These are phyloP conservation scores for Pangasius krempfi DNA, from an alignment of 2,797 vertebrate species.

Conservation along the genomic window DNA sequence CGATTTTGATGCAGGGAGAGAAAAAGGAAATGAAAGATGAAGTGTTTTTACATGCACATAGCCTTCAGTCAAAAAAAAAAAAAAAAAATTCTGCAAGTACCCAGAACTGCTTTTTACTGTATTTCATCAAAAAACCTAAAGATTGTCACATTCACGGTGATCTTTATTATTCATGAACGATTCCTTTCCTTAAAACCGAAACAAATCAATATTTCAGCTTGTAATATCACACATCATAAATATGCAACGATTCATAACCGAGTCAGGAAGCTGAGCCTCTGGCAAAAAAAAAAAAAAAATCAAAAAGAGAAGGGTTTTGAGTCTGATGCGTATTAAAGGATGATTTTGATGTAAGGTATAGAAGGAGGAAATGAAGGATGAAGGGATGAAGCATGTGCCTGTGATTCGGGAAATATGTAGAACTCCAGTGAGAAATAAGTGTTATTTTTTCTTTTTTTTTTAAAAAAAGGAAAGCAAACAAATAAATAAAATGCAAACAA, in stretches of 20 bases:
- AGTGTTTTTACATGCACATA: background rate
- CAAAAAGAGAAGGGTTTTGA: background rate
- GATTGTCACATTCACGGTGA: background rate
- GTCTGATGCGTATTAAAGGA: background rate
- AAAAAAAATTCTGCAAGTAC: background rate
- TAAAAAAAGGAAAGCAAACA: background rate
- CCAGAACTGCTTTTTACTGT: background rate
- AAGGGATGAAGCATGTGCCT: background rate
- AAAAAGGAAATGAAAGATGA: constrained; percentile 18
- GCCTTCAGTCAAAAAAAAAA: background rate
- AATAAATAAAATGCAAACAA: background rate
- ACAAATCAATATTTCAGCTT: constrained; percentile 4
- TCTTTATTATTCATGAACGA: background rate
- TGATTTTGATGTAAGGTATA: background rate
- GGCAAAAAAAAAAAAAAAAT: background rate
- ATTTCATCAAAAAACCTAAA: background rate
- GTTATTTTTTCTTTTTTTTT: background rate
- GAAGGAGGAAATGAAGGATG: background rate
- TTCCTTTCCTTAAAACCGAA: background rate
- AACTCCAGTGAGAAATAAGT: too few species aligned
- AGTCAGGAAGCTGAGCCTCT: background rate
- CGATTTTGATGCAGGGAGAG: background rate
- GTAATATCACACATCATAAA: background rate
- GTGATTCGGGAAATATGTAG: background rate
- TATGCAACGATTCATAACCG: constrained; percentile 2